Evolutionary conservation across 1,140 invertebrate species (phyloP).

Genomic region (Mamestra configurata): DNA sequence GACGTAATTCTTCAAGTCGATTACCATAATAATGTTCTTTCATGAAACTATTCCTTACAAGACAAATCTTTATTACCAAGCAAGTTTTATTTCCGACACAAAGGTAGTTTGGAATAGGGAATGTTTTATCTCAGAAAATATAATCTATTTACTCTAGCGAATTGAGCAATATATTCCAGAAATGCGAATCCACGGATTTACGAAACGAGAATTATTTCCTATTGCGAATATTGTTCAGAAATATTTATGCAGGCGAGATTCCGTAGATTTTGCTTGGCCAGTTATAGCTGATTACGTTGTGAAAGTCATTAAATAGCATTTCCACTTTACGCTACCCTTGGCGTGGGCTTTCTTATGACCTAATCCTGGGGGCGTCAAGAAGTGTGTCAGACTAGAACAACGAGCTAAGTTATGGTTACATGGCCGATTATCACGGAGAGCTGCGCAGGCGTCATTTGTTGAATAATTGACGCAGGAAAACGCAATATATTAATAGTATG

Average conservation of each 20-base stretch:
- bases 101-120: neutral
- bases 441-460: constrained; percentile 49
- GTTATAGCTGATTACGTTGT: constrained; percentile 16
- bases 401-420: constrained; percentile 56
- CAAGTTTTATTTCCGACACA: neutral
- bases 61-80: constrained; percentile 26
- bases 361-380: constrained; percentile 59
- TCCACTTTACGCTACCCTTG: constrained; percentile 24
- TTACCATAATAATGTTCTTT: constrained; percentile 43
- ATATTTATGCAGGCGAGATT: constrained; percentile 24
- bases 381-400: constrained; percentile 52
- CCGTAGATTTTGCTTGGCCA: constrained; percentile 18
- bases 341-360: constrained; percentile 55
- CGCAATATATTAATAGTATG: constrained; percentile 39
- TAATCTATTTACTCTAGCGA: constrained; percentile 14
- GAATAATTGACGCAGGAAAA: constrained; percentile 43
- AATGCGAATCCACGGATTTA: constrained; percentile 13
- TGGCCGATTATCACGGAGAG: constrained; percentile 57
- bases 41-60: constrained; percentile 6
- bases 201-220: constrained; percentile 26
- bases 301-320: constrained; percentile 27
- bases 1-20: constrained; percentile 43
- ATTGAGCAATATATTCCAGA: constrained; percentile 16
- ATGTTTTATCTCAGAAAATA: constrained; percentile 11
- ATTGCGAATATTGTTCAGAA: constrained; percentile 21